A percentile compares a stretch with the other conserved stretches of the same genome.
Evolutionary conservation across 2,888 invertebrate species (phyloP).

Genomic region (Torymus tubicola): DNA sequence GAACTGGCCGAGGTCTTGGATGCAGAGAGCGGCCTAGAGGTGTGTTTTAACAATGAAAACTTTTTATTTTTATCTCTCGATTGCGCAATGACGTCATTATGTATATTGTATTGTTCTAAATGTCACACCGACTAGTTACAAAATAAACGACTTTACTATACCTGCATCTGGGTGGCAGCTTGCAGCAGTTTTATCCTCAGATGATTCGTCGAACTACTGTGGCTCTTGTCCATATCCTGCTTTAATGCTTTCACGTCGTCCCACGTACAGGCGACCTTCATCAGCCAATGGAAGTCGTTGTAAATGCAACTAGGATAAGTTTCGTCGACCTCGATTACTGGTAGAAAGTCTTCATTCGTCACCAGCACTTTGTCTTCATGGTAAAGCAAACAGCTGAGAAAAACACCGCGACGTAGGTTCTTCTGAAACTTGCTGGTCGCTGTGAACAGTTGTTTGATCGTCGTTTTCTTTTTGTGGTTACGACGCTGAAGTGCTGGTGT

Average conservation of each 20-base stretch:
- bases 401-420: slow-evolving; percentile 93
- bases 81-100: background rate
- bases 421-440: slow-evolving; percentile 98
- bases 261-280: slow-evolving; percentile 98
- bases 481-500: slow-evolving; percentile 82
- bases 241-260: slow-evolving; percentile 94
- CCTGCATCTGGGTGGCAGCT: slow-evolving; percentile 93
- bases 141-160: slow-evolving; percentile 57
- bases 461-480: slow-evolving; percentile 90
- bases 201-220: slow-evolving; percentile 91
- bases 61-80: slow-evolving; percentile 7
- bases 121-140: no score
- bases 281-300: slow-evolving; percentile 97
- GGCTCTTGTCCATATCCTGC: slow-evolving; percentile 96
- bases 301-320: slow-evolving; percentile 94
- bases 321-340: slow-evolving; percentile 97
- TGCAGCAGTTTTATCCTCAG: slow-evolving; percentile 94
- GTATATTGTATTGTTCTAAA: no score
- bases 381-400: slow-evolving; percentile 94
- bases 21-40: slow-evolving; percentile 87
- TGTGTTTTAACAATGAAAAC: slow-evolving; percentile 17
- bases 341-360: slow-evolving; percentile 97
- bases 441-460: slow-evolving; percentile 95
- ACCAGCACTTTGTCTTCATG: slow-evolving; percentile 97
- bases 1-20: slow-evolving; percentile 95